A percentile compares a stretch with the other conserved stretches of the same genome.
Conservation (phyloP, 2,888 invertebrate genomes). For the Lithophane semibrunnea region DNA sequence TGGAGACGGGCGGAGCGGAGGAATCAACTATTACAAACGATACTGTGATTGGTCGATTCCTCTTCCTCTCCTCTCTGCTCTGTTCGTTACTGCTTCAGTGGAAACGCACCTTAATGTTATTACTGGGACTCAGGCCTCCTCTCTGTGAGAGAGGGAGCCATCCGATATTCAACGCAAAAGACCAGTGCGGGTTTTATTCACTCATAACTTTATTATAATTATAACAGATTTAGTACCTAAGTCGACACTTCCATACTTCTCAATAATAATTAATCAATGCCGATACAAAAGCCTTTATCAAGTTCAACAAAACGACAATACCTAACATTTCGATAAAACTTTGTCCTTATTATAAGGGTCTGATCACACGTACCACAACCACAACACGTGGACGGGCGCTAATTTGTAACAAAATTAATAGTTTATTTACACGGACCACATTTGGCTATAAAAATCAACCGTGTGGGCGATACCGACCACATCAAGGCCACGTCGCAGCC, state of each 20-base stretch:
- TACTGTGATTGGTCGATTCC: background rate
- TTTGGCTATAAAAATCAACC: background rate
- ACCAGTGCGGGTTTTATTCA: background rate
- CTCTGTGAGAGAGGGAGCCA: background rate
- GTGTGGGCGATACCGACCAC: background rate
- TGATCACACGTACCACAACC: background rate
- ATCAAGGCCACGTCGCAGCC: background rate
- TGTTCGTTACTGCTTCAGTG: background rate
- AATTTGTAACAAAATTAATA: background rate
- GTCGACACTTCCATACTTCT: too few species aligned
- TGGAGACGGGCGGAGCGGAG: background rate
- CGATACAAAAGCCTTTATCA: background rate
- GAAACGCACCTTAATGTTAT: background rate
- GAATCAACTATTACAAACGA: background rate
- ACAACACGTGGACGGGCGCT: background rate
- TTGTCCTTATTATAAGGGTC: slow-evolving; percentile 41
- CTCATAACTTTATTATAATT: background rate
- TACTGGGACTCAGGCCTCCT: background rate
- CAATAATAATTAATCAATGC: too few species aligned
- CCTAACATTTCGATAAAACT: too few species aligned
- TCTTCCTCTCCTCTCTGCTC: background rate
- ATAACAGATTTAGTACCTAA: too few species aligned
- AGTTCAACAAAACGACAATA: background rate
- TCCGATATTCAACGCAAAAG: background rate
- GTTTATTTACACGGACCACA: background rate